Base-by-base conservation (phyloP, 2,888 invertebrate species). In the Cheilosia pagana region DNA sequence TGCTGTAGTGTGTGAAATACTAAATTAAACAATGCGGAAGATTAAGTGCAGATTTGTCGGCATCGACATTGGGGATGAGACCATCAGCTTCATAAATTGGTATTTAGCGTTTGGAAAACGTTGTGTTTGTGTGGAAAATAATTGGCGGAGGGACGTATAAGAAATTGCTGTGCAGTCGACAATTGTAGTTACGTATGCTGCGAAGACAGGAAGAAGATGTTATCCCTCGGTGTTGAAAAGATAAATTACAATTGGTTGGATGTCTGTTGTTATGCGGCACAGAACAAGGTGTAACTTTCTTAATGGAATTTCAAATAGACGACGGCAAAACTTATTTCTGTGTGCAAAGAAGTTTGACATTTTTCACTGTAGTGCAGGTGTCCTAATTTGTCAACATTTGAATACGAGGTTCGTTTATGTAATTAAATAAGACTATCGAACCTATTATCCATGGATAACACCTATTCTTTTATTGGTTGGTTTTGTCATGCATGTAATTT, bases 1-100 rank as follows among this genome's bases (percentile, higher is more conserved):
- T 50, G 50, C 14, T 23, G 3, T 31, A 31, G 45, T 52, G 62
- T 78, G 68, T 67, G 83, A 79, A 75, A 59, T 75, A 79, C 78
- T 83, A 78, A 83, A 83, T 79, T 85, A 85, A 85, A 85, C 83
- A 85, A 85, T 85, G 83, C 65, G 79, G 83, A 83, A 85, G 79
- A 85, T 85, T 85, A 85, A 85, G 79, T 79, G 79, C 83, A 79
- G 83, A 85, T 79, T 75, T 79, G 79, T 70, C 53, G 60, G 79
- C 74, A 75, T 83, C 78, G 83, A 78, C 68, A 74, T 52, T 48
- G 62, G 67, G 78, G 62, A 72, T 78, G 82, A 68, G 50, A 78
- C 55, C 78, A 78, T 68, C 62, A 65, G 72, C 67, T 78, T 78
- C 72, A 82, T 82, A 82, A 82, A 82, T 82, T 82, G 72, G 82